Conservation (phyloP, 1,140 invertebrate genomes). For the Musca vetustissima region DNA sequence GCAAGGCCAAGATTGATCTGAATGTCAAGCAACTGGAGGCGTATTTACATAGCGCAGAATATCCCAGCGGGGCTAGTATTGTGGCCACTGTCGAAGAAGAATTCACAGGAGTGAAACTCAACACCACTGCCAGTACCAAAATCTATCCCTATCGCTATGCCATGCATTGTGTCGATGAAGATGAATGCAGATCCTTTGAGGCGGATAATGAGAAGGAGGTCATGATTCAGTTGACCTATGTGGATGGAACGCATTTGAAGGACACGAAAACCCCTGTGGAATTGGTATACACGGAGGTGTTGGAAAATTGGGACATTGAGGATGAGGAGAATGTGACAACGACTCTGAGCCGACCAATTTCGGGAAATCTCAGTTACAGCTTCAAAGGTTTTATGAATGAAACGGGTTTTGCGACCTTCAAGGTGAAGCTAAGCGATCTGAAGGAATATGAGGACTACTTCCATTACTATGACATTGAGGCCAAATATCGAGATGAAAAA, state of each 20-base stretch:
- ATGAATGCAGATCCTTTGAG: slow-evolving; percentile 82
- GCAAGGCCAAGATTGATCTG: slow-evolving; percentile 69
- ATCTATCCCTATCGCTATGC: slow-evolving; percentile 83
- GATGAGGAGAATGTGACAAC: not conserved
- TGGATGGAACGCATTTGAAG: slow-evolving; percentile 38
- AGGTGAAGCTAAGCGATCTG: slow-evolving; percentile 40
- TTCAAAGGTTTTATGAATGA: slow-evolving; percentile 43
- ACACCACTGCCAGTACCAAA: slow-evolving; percentile 71
- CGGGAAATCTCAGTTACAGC: slow-evolving; percentile 31
- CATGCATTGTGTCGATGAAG: slow-evolving; percentile 72
- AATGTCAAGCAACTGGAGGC: slow-evolving; percentile 65
- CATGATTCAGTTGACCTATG: slow-evolving; percentile 37
- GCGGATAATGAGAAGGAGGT: slow-evolving; percentile 78
- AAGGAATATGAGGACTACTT: slow-evolving; percentile 41
- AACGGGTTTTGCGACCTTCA: slow-evolving; percentile 39
- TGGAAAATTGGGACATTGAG: slow-evolving; percentile 25
- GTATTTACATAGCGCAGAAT: slow-evolving; percentile 28
- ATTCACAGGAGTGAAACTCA: slow-evolving; percentile 74
- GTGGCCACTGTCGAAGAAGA: slow-evolving; percentile 76
- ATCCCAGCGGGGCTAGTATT: slow-evolving; percentile 55
- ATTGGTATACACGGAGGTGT: slow-evolving; percentile 60
- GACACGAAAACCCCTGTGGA: slow-evolving; percentile 60
- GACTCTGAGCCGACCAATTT: slow-evolving; percentile 32
- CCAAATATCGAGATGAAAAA: slow-evolving; percentile 38
- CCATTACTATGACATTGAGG: slow-evolving; percentile 40